Percentiles rank a stretch among this genome's conserved stretches.
Evolutionary conservation across 92 coral and sea anemone genomes (phyloP).

Genomic region (Bergia sp.): DNA sequence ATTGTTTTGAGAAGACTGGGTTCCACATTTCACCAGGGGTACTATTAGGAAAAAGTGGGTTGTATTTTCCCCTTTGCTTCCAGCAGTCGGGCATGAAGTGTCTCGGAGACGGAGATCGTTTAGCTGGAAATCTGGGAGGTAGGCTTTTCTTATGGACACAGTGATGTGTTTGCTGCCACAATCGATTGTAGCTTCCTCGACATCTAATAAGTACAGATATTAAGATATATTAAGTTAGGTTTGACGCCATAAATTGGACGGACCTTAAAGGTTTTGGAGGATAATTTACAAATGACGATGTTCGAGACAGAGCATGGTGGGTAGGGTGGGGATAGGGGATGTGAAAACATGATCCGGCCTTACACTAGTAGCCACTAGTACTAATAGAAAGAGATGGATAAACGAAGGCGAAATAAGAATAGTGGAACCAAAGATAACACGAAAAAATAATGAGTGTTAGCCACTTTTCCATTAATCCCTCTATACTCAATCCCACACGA

Average conservation of each 20-base stretch:
- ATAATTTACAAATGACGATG: too few relatives aligned
- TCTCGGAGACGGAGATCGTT: conserved; percentile 29
- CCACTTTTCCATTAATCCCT: too few relatives aligned
- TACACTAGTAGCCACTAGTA: too few relatives aligned
- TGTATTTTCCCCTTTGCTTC: not conserved
- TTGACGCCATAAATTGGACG: not conserved
- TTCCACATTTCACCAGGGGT: conserved; percentile 37
- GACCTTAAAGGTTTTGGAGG: too few relatives aligned
- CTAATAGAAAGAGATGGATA: too few relatives aligned
- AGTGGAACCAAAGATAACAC: too few relatives aligned
- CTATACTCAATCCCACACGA: too few relatives aligned
- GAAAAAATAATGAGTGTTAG: too few relatives aligned
- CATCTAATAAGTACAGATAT: not conserved
- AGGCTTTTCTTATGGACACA: not conserved
- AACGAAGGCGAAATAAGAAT: too few relatives aligned
- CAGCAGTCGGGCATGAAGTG: conserved; percentile 21
- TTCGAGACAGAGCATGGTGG: too few relatives aligned
- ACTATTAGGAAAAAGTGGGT: conserved; percentile 24
- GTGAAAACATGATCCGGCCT: too few relatives aligned
- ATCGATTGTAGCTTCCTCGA: not conserved
- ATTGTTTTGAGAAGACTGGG: conserved; percentile 9
- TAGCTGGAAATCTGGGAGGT: conserved; percentile 8
- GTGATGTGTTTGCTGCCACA: conserved; percentile 28
- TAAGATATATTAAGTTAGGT: not conserved
- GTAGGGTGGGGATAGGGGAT: too few relatives aligned